Evolutionary conservation across 1,140 invertebrate species (phyloP), one percentile per base, ranked within the genome.

Genomic region (Hestina assimilis): DNA sequence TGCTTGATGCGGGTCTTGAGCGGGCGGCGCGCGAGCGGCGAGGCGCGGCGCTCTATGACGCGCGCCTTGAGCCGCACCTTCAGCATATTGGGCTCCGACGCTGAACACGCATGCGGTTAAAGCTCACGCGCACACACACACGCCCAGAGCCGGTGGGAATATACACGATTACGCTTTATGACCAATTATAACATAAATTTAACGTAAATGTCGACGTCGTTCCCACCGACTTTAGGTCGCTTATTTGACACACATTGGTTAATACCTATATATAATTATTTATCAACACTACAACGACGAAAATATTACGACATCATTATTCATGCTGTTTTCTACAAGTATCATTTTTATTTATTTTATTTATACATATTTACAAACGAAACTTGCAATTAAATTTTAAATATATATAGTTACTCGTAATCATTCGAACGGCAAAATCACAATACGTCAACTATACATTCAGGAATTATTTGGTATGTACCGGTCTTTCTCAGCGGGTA

Each of bases 51-150:
- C 89, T 97, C 96, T 90, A 97, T 95, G 74, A 98, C 95, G 85
- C 96, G 95, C 90, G 97, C 96, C 92, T 98, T 98, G 78, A 98
- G 92, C 77, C 96, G 95, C 89, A 98, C 95, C 92, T 98, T 98
- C 89, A 97, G 92, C 89, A 98, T 93, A 92, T 99, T 98, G 66
- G 97, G 97, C 92, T 98, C 97, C 89, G 97, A 98, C 79, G 97
- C 97, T 98, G 92, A 83, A 69, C 80, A 81, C 76, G 75, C 79
- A 81, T 78, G 75, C 79, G 35, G 67, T 69, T 71, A 38, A 8
- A 9, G 57, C 48, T 12, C 42, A n/a, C n/a, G n/a, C 61, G 45
- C 50, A 9, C 42, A 9, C 42, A 45, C 41, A 15, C 42, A 26
- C 29, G 6, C 45, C 28, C 17, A 17, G 19, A 23, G 24, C 24